A percentile compares a stretch with the other conserved stretches of the same genome.
Evolutionary conservation across 2,888 invertebrate genomes (phyloP).

Genomic region (Drosophila algonquin): DNA sequence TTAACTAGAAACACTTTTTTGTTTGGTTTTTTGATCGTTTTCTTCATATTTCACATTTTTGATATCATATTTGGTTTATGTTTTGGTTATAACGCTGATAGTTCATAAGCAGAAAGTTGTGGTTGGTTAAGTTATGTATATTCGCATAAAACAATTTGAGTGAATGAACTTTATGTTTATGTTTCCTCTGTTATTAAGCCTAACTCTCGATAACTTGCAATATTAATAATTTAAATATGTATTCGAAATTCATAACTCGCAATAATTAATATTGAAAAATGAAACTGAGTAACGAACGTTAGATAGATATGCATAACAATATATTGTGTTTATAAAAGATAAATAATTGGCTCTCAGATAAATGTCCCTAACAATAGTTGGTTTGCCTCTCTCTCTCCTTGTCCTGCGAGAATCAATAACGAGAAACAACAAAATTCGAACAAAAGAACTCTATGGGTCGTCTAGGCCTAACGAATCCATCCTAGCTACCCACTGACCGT

Average conservation of each 20-base stretch:
- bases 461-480: slow-evolving; percentile 26
- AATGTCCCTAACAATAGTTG: slow-evolving; percentile 52
- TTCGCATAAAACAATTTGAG: slow-evolving; percentile 65
- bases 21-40: slow-evolving; percentile 30
- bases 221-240: background rate
- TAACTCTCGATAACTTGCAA: slow-evolving; percentile 71
- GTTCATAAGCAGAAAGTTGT: slow-evolving; percentile 55
- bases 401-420: slow-evolving; percentile 41
- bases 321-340: slow-evolving; percentile 42
- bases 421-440: slow-evolving; percentile 30
- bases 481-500: slow-evolving; percentile 46
- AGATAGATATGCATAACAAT: slow-evolving; percentile 51
- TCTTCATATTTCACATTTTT: slow-evolving; percentile 38
- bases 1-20: slow-evolving; percentile 66
- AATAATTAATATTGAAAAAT: slow-evolving; percentile 47
- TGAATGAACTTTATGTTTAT: slow-evolving; percentile 61
- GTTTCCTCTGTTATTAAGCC: slow-evolving; percentile 58
- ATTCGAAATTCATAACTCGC: slow-evolving; percentile 40
- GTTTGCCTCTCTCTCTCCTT: slow-evolving; percentile 53
- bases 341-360: slow-evolving; percentile 67
- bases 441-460: slow-evolving; percentile 24
- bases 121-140: slow-evolving; percentile 55
- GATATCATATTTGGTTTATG: slow-evolving; percentile 31
- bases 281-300: slow-evolving; percentile 67
- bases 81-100: slow-evolving; percentile 50